Evolutionary conservation across 2,797 vertebrate genomes (phyloP).

Genomic region (Neomorphus geoffroyi): DNA sequence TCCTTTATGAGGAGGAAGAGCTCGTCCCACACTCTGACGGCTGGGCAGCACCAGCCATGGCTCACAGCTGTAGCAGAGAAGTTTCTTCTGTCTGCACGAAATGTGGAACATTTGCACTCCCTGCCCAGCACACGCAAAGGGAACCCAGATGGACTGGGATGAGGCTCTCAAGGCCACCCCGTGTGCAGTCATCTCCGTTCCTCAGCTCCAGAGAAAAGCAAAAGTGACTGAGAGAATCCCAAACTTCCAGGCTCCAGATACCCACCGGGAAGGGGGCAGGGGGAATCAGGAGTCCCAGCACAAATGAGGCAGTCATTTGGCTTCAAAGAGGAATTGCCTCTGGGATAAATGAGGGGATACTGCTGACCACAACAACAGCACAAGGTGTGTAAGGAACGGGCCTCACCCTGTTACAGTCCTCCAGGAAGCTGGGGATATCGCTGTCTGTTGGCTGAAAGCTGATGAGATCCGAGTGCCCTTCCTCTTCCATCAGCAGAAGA

Average conservation of each 20-base stretch:
- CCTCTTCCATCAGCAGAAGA: conserved; percentile 91
- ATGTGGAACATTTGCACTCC: neutral
- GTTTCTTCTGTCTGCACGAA: neutral
- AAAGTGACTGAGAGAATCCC: neutral
- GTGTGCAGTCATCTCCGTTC: neutral
- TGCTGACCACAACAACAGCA: conserved; percentile 57
- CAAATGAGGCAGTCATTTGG: neutral
- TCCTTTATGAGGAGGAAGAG: neutral
- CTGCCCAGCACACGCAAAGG: neutral
- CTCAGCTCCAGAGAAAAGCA: neutral
- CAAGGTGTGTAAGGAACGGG: conserved; percentile 66
- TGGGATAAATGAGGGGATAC: neutral
- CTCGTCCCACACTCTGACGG: neutral
- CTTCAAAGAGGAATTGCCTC: neutral
- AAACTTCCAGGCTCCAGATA: neutral
- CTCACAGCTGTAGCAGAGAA: neutral
- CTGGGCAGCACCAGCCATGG: neutral
- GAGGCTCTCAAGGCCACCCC: neutral
- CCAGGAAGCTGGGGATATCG: conserved; percentile 95
- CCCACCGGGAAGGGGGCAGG: neutral
- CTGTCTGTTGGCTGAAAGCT: conserved; percentile 98
- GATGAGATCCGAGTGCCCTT: conserved; percentile 91
- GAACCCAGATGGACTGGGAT: neutral
- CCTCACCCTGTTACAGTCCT: conserved; percentile 94
- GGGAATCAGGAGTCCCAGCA: neutral